Evolutionary conservation across 2,888 invertebrate species (phyloP).

Genomic region (Plebejus melissa): DNA sequence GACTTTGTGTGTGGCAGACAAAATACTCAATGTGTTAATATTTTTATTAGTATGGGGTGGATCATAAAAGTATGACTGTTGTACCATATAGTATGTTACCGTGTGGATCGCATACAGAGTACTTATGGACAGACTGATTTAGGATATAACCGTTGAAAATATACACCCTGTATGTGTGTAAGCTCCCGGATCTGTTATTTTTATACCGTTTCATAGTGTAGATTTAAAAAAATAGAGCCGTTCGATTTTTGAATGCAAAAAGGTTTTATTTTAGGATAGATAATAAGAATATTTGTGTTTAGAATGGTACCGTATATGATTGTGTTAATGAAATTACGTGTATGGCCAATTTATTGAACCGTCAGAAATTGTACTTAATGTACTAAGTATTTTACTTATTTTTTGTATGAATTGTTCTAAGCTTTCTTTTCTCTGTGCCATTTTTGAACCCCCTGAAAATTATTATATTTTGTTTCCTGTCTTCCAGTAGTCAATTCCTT

Average conservation of each 20-base stretch:
- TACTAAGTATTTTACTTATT: background rate
- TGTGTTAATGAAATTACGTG: background rate
- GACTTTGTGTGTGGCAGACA: too few relatives aligned
- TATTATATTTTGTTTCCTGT: constrained; percentile 55
- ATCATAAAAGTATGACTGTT: constrained; percentile 1
- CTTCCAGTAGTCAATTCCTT: constrained; percentile 77
- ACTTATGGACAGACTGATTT: constrained; percentile 36
- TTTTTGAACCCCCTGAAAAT: background rate
- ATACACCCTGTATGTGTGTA: background rate
- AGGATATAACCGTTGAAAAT: constrained; percentile 13
- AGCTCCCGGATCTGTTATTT: constrained; percentile 29
- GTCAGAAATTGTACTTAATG: background rate
- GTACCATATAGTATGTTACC: constrained; percentile 20
- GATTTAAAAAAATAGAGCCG: constrained; percentile 15
- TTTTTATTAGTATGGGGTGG: background rate
- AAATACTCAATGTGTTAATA: background rate
- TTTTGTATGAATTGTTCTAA: background rate
- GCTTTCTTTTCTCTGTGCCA: background rate
- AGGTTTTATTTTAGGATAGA: constrained; percentile 2
- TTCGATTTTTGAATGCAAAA: constrained; percentile 12
- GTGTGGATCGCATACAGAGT: constrained; percentile 19
- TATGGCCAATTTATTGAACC: background rate
- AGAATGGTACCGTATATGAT: background rate
- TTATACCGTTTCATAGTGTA: constrained; percentile 26
- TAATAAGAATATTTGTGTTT: constrained; percentile 1